Evolutionary conservation across 1,140 invertebrate genomes (phyloP), one percentile per base, ranked within the genome.

Genomic region (Ptiloglossa arizonensis): DNA sequence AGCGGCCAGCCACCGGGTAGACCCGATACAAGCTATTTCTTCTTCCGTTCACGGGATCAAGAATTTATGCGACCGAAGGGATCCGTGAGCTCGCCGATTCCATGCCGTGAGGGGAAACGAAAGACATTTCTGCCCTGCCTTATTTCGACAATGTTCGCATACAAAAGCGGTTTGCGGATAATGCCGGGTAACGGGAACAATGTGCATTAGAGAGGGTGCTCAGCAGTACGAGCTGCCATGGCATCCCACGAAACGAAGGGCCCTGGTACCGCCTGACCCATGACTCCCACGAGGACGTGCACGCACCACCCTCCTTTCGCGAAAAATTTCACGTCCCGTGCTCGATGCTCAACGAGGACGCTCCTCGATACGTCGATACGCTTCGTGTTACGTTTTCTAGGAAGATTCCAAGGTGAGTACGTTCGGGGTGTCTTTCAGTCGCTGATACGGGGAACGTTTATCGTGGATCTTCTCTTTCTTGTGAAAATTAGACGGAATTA

Each of bases 21-120:
- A 32, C 8, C 57, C 17, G 35, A 19, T 41, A 38, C 46, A 48
- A 48, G 44, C 41, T 62, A 44, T 81, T 64, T 78, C 48, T 69
- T 69, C 63, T 22, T 62, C 57, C 74, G 64, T 41, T 35, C 54
- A 24, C 6, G 64, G 64, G 64, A 52, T 48, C 32, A 77, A 67
- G 79, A 74, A 83, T 83, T 79, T 83, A 83, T 79, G 46, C 59
- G n/a, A 38, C n/a, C 27, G 38, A 46, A 50, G 59, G 69, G 59
- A 82, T 54, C 32, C 24, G n/a, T n/a, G n/a, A 29, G 5, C 41
- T 27, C 41, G 48, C 19, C 29, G 62, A 76, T 67, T 63, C 70
- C 19, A n/a, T n/a, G 6, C 17, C 13, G 5, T 22, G 15, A 38
- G 29, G 73, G 56, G 56, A 38, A n/a, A n/a, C 5, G 13, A 29